A percentile compares a stretch with the other conserved stretches of the same genome.
Conservation (phyloP, 2,113 vertebrate species). For the Propithecus coquereli region DNA sequence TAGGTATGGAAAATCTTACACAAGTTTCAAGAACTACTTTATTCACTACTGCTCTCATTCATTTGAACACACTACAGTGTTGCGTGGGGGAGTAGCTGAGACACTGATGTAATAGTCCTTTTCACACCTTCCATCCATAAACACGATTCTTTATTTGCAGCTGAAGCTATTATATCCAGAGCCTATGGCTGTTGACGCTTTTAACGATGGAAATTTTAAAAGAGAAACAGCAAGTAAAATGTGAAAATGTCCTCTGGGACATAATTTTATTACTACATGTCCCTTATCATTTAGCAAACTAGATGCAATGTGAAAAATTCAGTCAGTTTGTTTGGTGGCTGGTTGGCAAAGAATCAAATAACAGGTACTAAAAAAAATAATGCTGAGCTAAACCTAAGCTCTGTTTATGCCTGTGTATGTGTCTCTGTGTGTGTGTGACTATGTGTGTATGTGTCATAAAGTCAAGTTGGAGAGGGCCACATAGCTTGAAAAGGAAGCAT, state of each 20-base stretch:
- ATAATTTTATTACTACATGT: conserved; percentile 58
- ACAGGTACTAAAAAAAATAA: neutral
- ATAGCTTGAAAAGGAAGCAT: neutral
- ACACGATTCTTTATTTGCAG: conserved; percentile 59
- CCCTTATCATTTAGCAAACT: conserved; percentile 63
- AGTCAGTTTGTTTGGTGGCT: conserved; percentile 49
- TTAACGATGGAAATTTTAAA: conserved; percentile 60
- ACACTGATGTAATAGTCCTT: conserved; percentile 35
- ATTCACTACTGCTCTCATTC: neutral
- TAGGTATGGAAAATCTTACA: neutral
- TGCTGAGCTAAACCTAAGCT: neutral
- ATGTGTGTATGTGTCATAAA: neutral
- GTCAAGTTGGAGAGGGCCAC: neutral
- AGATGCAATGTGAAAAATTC: conserved; percentile 51
- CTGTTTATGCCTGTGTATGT: neutral
- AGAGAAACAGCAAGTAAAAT: conserved; percentile 62
- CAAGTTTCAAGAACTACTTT: neutral
- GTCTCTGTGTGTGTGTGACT: neutral
- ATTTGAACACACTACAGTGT: neutral
- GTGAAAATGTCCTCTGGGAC: conserved; percentile 62
- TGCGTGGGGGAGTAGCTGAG: neutral
- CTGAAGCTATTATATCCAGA: conserved; percentile 56
- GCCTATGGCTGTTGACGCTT: conserved; percentile 47
- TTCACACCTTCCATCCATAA: conserved; percentile 55
- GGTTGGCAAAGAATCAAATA: conserved; percentile 42